Percentiles rank a stretch among this genome's conserved stretches.
Evolutionary conservation across 2,113 vertebrate species (phyloP).

Genomic region (Cyanocitta stelleri): DNA sequence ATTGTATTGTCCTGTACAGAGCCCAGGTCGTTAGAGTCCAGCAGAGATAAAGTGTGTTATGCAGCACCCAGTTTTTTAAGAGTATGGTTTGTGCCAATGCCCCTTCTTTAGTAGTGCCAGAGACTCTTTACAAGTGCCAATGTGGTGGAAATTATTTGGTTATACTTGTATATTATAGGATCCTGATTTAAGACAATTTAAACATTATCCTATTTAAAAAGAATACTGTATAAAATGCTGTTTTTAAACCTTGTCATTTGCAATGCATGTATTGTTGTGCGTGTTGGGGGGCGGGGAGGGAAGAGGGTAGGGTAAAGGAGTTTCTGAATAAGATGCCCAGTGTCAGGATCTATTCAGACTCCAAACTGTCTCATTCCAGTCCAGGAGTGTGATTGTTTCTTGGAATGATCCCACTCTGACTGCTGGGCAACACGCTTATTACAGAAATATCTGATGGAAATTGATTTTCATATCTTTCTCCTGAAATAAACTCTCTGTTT

Average conservation of each 20-base stretch:
- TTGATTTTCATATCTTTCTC: conserved; percentile 83
- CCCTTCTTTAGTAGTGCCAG: conserved; percentile 67
- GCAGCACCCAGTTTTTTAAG: conserved; percentile 58
- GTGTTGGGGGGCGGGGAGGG: conserved; percentile 43
- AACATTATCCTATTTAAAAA: conserved; percentile 75
- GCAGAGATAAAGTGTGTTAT: conserved; percentile 61
- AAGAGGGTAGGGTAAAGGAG: conserved; percentile 46
- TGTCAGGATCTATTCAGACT: conserved; percentile 50
- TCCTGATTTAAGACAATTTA: conserved; percentile 66
- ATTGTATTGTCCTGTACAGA: conserved; percentile 55
- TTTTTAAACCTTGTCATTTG: conserved; percentile 77
- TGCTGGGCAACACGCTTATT: conserved; percentile 59
- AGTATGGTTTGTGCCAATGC: conserved; percentile 69
- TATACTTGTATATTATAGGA: conserved; percentile 73
- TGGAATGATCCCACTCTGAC: conserved; percentile 36
- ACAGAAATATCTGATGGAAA: conserved; percentile 71
- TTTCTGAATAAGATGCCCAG: conserved; percentile 53
- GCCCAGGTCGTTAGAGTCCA: conserved; percentile 65
- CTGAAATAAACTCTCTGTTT: conserved; percentile 81
- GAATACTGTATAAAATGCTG: conserved; percentile 71
- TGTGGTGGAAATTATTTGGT: conserved; percentile 59
- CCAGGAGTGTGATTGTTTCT: conserved; percentile 34
- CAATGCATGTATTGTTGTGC: conserved; percentile 73
- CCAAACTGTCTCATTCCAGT: conserved; percentile 53
- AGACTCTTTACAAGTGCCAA: conserved; percentile 71